Base-by-base conservation (phyloP, 1,140 invertebrate species). In the Chelonus insularis region DNA sequence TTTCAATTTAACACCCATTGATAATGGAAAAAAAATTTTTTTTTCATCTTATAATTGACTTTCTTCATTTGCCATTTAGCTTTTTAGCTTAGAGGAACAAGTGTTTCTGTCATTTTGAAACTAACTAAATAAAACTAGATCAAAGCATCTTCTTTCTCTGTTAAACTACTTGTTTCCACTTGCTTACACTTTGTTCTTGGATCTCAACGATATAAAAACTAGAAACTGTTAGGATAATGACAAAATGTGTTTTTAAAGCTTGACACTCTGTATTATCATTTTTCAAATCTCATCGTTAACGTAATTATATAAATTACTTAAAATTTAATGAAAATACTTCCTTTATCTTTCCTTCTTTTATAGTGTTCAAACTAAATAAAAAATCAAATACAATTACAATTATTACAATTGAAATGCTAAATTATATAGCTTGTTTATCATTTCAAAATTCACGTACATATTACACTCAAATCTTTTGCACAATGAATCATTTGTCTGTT, bases 231-330 rank as follows among this genome's bases (percentile, higher is more conserved):
- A 41, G 41, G 36, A 56, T 36, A 23, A 56, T 37, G 34, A 54
- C 51, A 56, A 56, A 41, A 16, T 16, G 18, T 18, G 16, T 6
- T 20, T 20, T 41, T 36, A 56, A 43, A 25, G 52, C 52, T 56
- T 56, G 36, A 56, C 52, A 36, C 34, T 37, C 41, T 20, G 21
- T 56, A 56, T 56, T 56, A 56, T 56, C 52, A 36, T 20, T 36
- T 56, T 56, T 36, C 6, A 56, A 39, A 56, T 21, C n/a, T n/a
- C n/a, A n/a, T n/a, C n/a, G n/a, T n/a, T 56, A 37, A 12, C 36
- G 34, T 56, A 37, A 21, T 23, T 41, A 41, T 18, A 54, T 18
- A 9, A 54, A 20, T 48, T 12, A 21, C 8, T 5, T 7, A 23
- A 1, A 1, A 51, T 21, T 51, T 14, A 11, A 29, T 51, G 11